A percentile compares a stretch with the other conserved stretches of the same genome.
Evolutionary conservation across 2,113 vertebrate species (phyloP).

Genomic region (Epinephelus fuscoguttatus): DNA sequence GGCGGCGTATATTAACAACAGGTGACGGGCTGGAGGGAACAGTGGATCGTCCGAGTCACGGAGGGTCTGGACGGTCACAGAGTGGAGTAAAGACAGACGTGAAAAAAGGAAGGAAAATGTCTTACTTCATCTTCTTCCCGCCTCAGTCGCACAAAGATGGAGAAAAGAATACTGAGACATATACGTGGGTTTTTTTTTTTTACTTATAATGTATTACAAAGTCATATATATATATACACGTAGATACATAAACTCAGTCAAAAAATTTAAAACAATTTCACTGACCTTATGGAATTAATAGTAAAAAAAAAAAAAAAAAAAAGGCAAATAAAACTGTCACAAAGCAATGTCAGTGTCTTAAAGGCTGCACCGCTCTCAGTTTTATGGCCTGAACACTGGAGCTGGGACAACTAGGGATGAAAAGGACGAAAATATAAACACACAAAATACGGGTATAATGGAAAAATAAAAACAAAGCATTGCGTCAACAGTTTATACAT

Average conservation of each 20-base stretch:
- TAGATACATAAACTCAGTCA: constrained; percentile 40
- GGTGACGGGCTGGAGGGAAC: constrained; percentile 84
- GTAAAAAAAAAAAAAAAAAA: constrained; percentile 28
- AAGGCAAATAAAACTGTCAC: constrained; percentile 48
- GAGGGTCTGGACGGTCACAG: constrained; percentile 45
- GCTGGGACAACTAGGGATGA: constrained; percentile 1
- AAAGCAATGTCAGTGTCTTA: constrained; percentile 30
- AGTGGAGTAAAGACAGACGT: constrained; percentile 19
- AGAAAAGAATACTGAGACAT: not conserved
- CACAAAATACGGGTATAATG: not conserved
- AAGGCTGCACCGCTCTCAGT: constrained; percentile 11
- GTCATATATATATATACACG: constrained; percentile 59
- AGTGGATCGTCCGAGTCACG: constrained; percentile 43
- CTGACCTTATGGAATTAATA: constrained; percentile 29
- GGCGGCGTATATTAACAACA: constrained; percentile 92
- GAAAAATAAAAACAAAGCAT: constrained; percentile 1
- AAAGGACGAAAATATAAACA: constrained; percentile 31
- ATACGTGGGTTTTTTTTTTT: constrained; percentile 65
- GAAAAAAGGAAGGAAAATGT: constrained; percentile 5
- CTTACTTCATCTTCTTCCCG: constrained; percentile 18
- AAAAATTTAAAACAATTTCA: constrained; percentile 42
- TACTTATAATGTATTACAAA: constrained; percentile 69
- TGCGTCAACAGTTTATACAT: constrained; percentile 19
- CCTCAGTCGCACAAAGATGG: not conserved
- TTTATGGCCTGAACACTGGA: constrained; percentile 18